phyloP scores from a whole-genome alignment of 1,140 invertebrate genomes.

The Drosophila lowei region DNA sequence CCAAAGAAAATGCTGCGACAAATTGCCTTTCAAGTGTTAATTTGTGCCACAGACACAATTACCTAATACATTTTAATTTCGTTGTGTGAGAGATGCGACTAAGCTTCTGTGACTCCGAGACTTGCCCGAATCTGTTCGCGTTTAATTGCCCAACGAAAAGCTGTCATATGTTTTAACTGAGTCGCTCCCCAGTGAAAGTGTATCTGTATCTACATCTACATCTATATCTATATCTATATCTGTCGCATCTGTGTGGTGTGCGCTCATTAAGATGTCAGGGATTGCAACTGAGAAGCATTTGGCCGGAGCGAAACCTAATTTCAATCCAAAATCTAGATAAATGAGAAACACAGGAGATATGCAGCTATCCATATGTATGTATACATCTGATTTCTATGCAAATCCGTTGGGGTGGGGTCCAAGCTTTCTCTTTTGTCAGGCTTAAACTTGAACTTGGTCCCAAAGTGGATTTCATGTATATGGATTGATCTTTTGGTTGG shows the following conservation, averaged over 20 bases:
- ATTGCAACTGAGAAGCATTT: slow-evolving; percentile 44
- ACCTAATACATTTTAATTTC: slow-evolving; percentile 79
- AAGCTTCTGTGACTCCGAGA: slow-evolving; percentile 27
- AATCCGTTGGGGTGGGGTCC: too few relatives aligned
- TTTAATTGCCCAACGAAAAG: slow-evolving; percentile 50
- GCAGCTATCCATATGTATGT: not conserved
- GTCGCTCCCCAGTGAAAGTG: not conserved
- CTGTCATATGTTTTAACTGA: slow-evolving; percentile 52
- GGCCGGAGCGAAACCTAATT: not conserved
- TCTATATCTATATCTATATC: not conserved
- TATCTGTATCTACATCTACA: too few relatives aligned
- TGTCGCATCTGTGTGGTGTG: slow-evolving; percentile 21
- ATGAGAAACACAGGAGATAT: not conserved
- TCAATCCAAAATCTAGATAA: slow-evolving; percentile 11
- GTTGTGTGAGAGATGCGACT: slow-evolving; percentile 45
- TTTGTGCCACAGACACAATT: slow-evolving; percentile 80
- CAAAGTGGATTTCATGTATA: not conserved
- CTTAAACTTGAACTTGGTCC: too few relatives aligned
- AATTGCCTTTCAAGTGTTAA: slow-evolving; percentile 76
- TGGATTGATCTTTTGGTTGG: not conserved
- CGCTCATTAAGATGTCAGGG: slow-evolving; percentile 48
- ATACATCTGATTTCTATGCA: not conserved
- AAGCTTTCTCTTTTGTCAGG: too few relatives aligned
- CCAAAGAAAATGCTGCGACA: slow-evolving; percentile 55
- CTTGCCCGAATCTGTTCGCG: slow-evolving; percentile 25